Percentiles rank a stretch among this genome's conserved stretches.
Conservation (phyloP, 2,888 invertebrate species). For the Vandiemenella viatica region DNA sequence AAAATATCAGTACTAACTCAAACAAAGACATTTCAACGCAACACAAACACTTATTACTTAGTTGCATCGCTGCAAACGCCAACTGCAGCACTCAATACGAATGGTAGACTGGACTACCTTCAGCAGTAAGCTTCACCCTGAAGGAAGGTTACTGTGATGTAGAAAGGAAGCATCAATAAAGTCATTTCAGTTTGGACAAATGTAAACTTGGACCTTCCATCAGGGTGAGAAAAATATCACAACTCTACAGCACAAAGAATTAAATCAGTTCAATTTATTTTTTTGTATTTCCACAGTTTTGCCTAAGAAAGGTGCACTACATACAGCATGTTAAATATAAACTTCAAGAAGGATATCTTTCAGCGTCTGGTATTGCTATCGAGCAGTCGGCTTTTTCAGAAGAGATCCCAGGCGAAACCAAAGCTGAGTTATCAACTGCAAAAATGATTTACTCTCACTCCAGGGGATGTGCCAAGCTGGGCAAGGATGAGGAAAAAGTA, state of each 20-base stretch:
- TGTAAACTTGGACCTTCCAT: too few relatives aligned
- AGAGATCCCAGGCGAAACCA: conserved; percentile 8
- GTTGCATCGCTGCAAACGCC: too few relatives aligned
- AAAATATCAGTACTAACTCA: too few relatives aligned
- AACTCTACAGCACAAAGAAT: conserved; percentile 8
- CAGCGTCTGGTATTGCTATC: conserved; percentile 12
- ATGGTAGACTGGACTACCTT: too few relatives aligned
- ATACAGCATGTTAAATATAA: conserved; percentile 6
- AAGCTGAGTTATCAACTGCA: conserved; percentile 8
- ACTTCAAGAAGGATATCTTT: conserved; percentile 1
- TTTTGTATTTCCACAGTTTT: conserved; percentile 2
- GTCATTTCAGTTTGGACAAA: too few relatives aligned
- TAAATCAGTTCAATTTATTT: neutral
- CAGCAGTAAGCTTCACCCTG: too few relatives aligned
- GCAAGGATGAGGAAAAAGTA: conserved; percentile 2
- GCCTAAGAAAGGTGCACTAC: conserved; percentile 8
- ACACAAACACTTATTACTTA: too few relatives aligned
- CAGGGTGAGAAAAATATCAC: conserved; percentile 9
- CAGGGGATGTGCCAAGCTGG: conserved; percentile 1
- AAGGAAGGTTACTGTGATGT: too few relatives aligned
- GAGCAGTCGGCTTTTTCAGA: conserved; percentile 7
- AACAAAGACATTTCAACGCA: too few relatives aligned
- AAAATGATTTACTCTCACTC: conserved; percentile 1
- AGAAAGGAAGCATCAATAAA: too few relatives aligned
- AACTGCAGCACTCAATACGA: too few relatives aligned